Base-by-base conservation (phyloP, 2,797 vertebrate genomes). In the Pyrocephalus nanus region DNA sequence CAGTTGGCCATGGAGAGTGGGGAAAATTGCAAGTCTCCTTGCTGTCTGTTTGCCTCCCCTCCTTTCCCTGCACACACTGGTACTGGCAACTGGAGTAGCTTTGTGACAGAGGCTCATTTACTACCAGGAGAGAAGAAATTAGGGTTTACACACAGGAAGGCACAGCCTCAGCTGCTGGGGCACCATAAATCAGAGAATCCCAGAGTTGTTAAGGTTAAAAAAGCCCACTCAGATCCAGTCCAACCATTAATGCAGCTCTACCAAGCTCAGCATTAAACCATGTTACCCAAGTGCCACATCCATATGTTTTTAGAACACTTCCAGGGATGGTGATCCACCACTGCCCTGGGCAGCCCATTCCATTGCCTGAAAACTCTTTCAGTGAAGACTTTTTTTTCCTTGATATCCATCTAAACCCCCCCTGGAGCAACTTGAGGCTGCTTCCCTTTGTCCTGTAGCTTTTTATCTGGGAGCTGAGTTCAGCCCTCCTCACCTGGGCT, bases 401-500 rank as follows among this genome's bases (percentile, higher is more conserved):
- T 48, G 1, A 19, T 18, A 45, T 26, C 14, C 11, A 5, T 15
- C 13, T n/a, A 8, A 64, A 70, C 2, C 3, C 75, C 3, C 8
- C 2, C 9, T 25, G 27, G 36, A 1, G 4, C 13, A 18, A 2
- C 2, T 11, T 57, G 20, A 38, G 6, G 23, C 20, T 0, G 0
- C 15, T 82, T 25, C 8, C 3, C 32, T 32, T 38, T 25, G 5
- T 70, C 32, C 27, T 50, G 1, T n/a, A 19, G 18, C 6, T 27
- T 55, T 4, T 55, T 62, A 7, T 12, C 16, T 43, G 32, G 23
- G n/a, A 50, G 17, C 9, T 53, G 21, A 81, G 9, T 30, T 17
- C 0, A 6, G 34, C 4, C 2, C 8, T 25, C 2, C 8, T 25
- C 4, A 8, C 1, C 36, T 6, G 23, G 23, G 19, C 27, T 82